phyloP scores from a whole-genome alignment of 2,797 vertebrate genomes.

The Poeciliopsis infans region DNA sequence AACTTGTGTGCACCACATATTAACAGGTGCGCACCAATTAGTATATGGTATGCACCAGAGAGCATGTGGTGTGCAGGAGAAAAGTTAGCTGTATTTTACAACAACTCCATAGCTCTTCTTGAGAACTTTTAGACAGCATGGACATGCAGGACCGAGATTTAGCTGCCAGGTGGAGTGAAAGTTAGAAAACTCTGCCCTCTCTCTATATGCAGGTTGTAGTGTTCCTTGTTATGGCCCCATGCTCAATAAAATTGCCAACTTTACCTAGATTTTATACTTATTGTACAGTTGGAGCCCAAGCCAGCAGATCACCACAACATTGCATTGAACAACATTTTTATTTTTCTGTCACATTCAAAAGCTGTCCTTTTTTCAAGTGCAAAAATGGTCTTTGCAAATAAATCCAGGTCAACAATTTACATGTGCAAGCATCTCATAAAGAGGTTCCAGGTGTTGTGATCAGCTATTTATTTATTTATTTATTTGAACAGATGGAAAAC shows the following conservation, averaged over 20 bases:
- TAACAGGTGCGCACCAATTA: too few species aligned
- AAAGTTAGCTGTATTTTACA: not conserved
- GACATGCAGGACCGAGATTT: not conserved
- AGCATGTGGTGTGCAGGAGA: too few species aligned
- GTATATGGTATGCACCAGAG: too few species aligned
- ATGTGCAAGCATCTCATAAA: not conserved
- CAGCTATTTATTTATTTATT: too few species aligned
- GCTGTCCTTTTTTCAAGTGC: too few species aligned
- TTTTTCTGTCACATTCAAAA: not conserved
- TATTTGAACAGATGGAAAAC: not conserved
- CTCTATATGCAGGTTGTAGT: not conserved
- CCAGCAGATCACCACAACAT: not conserved
- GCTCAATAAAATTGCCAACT: not conserved
- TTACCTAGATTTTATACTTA: not conserved
- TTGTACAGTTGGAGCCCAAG: not conserved
- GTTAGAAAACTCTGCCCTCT: not conserved
- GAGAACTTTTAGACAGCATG: not conserved
- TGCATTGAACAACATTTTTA: not conserved
- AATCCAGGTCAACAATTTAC: not conserved
- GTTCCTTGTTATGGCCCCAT: not conserved
- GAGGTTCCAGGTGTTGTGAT: too few species aligned
- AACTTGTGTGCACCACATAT: too few species aligned
- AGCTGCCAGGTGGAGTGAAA: conserved; percentile 1
- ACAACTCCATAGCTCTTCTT: not conserved
- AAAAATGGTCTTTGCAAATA: not conserved